A percentile compares a stretch with the other conserved stretches of the same genome.
Evolutionary conservation across 2,113 vertebrate species (phyloP).

Genomic region (Nycticorax nycticorax): DNA sequence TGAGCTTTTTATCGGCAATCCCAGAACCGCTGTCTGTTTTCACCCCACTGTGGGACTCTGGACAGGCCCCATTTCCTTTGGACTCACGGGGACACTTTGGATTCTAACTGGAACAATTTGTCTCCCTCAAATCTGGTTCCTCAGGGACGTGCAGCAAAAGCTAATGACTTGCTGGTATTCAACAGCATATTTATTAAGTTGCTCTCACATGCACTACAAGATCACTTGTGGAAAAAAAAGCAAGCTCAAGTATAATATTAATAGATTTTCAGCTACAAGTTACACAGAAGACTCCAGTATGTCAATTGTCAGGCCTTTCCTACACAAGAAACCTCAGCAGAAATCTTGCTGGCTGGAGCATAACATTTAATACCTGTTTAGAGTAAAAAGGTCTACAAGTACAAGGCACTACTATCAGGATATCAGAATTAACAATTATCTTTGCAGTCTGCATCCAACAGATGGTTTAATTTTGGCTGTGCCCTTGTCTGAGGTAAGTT

Average conservation of each 20-base stretch:
- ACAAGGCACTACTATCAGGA: background rate
- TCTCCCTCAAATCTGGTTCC: background rate
- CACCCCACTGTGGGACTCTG: background rate
- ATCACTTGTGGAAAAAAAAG: background rate
- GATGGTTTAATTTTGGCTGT: background rate
- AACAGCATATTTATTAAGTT: background rate
- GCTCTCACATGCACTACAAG: background rate
- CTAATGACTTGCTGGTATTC: background rate
- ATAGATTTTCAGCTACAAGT: background rate
- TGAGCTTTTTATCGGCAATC: background rate
- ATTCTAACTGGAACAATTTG: background rate
- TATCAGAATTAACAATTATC: background rate
- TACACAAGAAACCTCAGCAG: background rate
- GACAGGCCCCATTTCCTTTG: background rate
- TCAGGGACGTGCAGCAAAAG: background rate
- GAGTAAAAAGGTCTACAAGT: background rate
- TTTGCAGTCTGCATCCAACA: background rate
- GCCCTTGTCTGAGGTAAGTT: constrained; percentile 8
- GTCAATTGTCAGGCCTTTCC: constrained; percentile 4
- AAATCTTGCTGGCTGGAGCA: background rate
- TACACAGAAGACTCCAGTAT: background rate
- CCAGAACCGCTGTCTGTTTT: background rate
- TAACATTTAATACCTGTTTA: background rate
- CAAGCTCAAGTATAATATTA: background rate
- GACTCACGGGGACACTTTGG: background rate